phyloP scores from a whole-genome alignment of 2,113 vertebrate species.

The Naja naja region DNA sequence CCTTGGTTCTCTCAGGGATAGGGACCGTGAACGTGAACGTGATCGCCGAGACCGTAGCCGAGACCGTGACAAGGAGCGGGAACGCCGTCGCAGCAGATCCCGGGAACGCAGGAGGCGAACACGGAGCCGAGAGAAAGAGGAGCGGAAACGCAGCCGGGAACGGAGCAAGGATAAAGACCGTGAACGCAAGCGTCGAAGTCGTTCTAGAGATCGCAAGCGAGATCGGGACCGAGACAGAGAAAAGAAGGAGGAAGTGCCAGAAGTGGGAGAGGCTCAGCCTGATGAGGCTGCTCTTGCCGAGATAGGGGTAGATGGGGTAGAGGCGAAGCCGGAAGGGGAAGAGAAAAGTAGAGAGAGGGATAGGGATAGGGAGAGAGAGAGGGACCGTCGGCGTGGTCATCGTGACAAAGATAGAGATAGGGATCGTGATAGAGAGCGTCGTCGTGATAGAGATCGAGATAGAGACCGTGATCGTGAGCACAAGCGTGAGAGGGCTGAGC shows the following conservation, averaged over 20 bases:
- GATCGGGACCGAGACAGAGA: slow-evolving; percentile 67
- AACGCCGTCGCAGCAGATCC: slow-evolving; percentile 79
- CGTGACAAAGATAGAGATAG: slow-evolving; percentile 67
- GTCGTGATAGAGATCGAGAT: slow-evolving; percentile 72
- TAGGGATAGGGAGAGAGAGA: slow-evolving; percentile 65
- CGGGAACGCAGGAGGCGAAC: slow-evolving; percentile 80
- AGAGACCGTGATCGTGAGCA: slow-evolving; percentile 76
- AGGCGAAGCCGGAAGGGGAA: slow-evolving; percentile 59
- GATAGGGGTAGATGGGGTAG: slow-evolving; percentile 66
- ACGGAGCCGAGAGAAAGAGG: slow-evolving; percentile 75
- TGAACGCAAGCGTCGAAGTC: slow-evolving; percentile 71
- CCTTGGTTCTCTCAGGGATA: slow-evolving; percentile 62
- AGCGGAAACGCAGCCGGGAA: slow-evolving; percentile 73
- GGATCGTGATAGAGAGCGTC: slow-evolving; percentile 77
- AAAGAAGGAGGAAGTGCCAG: slow-evolving; percentile 72
- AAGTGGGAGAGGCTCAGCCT: slow-evolving; percentile 61
- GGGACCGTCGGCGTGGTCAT: slow-evolving; percentile 70
- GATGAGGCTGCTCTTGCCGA: slow-evolving; percentile 58
- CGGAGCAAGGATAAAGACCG: slow-evolving; percentile 71
- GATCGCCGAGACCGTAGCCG: slow-evolving; percentile 80
- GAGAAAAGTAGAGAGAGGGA: slow-evolving; percentile 63
- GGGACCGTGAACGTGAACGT: slow-evolving; percentile 71
- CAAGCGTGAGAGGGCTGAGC: slow-evolving; percentile 59
- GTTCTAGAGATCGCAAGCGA: slow-evolving; percentile 68
- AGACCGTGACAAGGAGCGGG: slow-evolving; percentile 75